Evolutionary conservation across 2,797 vertebrate genomes (phyloP).

Genomic region (Jordanella pulchra): DNA sequence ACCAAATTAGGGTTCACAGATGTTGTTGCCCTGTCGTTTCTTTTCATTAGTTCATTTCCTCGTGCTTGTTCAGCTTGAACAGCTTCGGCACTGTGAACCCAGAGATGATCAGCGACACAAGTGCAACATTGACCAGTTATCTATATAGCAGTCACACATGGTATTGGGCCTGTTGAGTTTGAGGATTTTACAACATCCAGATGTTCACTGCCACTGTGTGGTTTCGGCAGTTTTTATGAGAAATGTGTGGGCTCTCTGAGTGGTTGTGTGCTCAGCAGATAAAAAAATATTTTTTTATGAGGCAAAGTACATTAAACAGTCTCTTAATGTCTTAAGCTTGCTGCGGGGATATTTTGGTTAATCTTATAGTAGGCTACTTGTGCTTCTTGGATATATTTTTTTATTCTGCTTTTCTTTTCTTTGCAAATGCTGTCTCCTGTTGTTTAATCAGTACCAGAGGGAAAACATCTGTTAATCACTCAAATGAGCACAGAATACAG

Average conservation of each 20-base stretch:
- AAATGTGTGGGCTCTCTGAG: constrained; percentile 35
- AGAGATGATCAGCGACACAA: constrained; percentile 12
- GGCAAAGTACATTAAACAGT: background rate
- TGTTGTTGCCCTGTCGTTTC: background rate
- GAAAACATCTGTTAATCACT: constrained; percentile 42
- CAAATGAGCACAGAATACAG: constrained; percentile 13
- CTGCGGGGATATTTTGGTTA: constrained; percentile 16
- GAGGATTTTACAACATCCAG: constrained; percentile 19
- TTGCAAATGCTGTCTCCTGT: constrained; percentile 6
- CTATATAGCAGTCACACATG: constrained; percentile 3
- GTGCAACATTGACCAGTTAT: constrained; percentile 39
- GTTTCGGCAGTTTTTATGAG: constrained; percentile 35
- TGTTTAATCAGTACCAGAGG: constrained; percentile 14
- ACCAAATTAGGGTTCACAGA: no score
- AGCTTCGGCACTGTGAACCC: constrained; percentile 6
- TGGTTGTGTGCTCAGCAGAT: constrained; percentile 12
- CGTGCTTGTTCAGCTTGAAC: constrained; percentile 19
- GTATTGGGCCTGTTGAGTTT: background rate
- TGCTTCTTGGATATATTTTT: background rate
- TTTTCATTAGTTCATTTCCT: constrained; percentile 4
- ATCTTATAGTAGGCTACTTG: constrained; percentile 17
- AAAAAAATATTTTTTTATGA: background rate
- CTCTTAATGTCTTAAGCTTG: background rate
- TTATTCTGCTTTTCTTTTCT: constrained; percentile 6
- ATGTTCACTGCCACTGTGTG: constrained; percentile 15